Conservation (phyloP, 2,888 invertebrate species). For the Stenolophus ochropezus region DNA sequence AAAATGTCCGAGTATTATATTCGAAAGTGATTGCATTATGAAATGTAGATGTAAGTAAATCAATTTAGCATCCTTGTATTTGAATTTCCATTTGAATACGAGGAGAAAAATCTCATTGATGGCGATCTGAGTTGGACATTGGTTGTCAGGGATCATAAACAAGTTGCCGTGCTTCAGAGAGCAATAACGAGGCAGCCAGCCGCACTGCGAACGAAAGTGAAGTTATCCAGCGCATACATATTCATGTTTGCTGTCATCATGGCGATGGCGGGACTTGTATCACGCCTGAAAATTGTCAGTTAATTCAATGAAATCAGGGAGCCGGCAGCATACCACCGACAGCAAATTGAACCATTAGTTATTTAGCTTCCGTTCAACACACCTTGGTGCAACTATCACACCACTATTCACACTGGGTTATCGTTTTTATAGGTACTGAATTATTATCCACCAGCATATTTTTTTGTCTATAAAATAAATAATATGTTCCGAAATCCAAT, state of each 20-base stretch:
- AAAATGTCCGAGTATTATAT: no score
- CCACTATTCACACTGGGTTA: no score
- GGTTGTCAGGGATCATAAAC: neutral
- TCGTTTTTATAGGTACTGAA: no score
- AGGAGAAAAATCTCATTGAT: neutral
- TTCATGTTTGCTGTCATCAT: constrained; percentile 28
- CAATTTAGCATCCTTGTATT: neutral
- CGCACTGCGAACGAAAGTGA: constrained; percentile 28
- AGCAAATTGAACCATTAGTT: constrained; percentile 30
- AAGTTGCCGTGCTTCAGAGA: neutral
- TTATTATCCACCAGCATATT: no score
- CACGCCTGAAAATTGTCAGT: constrained; percentile 34
- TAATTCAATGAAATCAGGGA: constrained; percentile 34
- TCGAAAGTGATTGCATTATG: no score
- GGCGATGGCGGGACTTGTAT: constrained; percentile 12
- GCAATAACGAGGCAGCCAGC: neutral
- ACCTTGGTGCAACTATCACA: neutral
- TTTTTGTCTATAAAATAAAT: no score
- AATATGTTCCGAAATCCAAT: no score
- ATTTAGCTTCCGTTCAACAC: neutral
- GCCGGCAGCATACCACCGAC: neutral
- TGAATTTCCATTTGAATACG: neutral
- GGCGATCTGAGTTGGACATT: neutral
- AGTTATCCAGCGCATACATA: constrained; percentile 33
- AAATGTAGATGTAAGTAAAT: neutral